Conservation (phyloP, 2,888 invertebrate species). For the Busseola fusca region DNA sequence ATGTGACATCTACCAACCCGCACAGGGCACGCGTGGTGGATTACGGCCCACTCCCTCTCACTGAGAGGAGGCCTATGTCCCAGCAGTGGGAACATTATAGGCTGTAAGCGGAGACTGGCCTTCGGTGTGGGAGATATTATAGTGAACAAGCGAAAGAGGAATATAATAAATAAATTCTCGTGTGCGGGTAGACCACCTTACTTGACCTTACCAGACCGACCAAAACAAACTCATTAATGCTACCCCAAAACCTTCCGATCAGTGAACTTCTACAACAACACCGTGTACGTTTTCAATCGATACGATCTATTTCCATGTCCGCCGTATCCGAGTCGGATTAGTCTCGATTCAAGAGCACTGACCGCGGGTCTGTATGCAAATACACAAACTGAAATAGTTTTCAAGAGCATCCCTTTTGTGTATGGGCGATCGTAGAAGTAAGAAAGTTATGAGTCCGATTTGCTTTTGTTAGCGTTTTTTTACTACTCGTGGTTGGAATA, state of each 20-base stretch:
- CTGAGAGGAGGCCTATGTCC: no score
- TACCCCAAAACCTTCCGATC: slow-evolving; percentile 3
- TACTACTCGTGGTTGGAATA: no score
- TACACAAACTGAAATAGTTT: slow-evolving; percentile 62
- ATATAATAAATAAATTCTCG: neutral
- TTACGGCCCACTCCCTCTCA: no score
- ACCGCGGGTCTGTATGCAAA: slow-evolving; percentile 59
- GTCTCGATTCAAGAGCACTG: slow-evolving; percentile 59
- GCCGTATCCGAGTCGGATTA: slow-evolving; percentile 24
- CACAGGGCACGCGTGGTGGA: no score
- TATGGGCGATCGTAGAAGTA: neutral
- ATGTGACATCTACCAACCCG: no score
- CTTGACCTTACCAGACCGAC: no score
- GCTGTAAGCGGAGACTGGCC: no score
- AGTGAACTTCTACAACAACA: slow-evolving; percentile 20
- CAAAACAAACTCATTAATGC: neutral
- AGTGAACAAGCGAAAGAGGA: no score
- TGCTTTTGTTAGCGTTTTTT: neutral
- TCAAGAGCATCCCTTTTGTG: slow-evolving; percentile 9
- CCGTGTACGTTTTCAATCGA: slow-evolving; percentile 39
- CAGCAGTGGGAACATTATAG: no score
- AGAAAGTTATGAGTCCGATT: neutral
- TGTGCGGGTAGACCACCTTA: no score
- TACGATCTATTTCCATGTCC: slow-evolving; percentile 47
- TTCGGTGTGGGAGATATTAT: no score